Percentiles rank a stretch among this genome's conserved stretches.
Conservation (phyloP, 2,888 invertebrate genomes). For the Spisula solida region DNA sequence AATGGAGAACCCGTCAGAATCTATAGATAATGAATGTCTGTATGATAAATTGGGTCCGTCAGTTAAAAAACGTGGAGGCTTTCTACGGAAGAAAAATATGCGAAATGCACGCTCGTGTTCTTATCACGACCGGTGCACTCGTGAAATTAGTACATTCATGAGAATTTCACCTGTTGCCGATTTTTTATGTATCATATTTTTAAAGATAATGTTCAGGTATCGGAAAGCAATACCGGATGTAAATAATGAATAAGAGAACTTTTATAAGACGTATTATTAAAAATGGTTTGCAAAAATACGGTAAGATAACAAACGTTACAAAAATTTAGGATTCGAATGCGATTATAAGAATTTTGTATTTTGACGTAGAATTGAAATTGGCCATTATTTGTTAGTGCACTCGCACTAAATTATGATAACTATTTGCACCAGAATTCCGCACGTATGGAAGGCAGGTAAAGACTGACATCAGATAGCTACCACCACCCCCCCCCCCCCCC, state of each 20-base stretch:
- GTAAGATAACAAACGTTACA: background rate
- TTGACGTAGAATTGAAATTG: background rate
- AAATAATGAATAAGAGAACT: slow-evolving; percentile 6
- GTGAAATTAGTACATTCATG: slow-evolving; percentile 46
- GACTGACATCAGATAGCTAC: no score
- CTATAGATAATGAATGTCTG: slow-evolving; percentile 52
- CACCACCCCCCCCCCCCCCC: no score
- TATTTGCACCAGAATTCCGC: background rate
- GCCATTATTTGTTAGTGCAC: background rate
- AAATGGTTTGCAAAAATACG: background rate
- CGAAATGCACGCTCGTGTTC: slow-evolving; percentile 36
- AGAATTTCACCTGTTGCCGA: slow-evolving; percentile 41
- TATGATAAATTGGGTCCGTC: slow-evolving; percentile 56
- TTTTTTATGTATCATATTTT: background rate
- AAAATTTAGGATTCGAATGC: background rate
- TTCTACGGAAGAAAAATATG: slow-evolving; percentile 21
- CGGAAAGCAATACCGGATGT: background rate
- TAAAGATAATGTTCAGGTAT: slow-evolving; percentile 2
- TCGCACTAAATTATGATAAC: background rate
- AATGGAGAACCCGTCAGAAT: slow-evolving; percentile 39
- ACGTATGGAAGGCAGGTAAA: background rate
- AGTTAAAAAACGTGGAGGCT: slow-evolving; percentile 19
- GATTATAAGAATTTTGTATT: background rate
- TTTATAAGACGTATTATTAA: background rate
- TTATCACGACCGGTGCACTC: slow-evolving; percentile 48